These are phyloP conservation scores for Schlechtendalia chinensis DNA, from an alignment of 1,140 invertebrate species.

Conservation along the genomic window DNA sequence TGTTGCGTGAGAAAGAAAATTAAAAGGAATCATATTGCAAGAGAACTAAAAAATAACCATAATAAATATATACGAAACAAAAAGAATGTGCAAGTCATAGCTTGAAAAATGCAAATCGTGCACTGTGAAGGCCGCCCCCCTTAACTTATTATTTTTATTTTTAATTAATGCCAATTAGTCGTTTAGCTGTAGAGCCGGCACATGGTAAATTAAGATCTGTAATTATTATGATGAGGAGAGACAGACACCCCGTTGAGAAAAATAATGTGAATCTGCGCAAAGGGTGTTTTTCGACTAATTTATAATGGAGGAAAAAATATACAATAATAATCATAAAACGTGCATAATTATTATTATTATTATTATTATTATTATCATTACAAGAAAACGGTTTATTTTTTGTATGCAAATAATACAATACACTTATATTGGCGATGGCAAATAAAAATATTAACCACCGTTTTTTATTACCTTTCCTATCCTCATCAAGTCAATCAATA, in stretches of 20 bases:
- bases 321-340: too few species aligned
- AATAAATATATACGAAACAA: slow-evolving; percentile 18
- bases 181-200: slow-evolving; percentile 4
- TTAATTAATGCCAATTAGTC: slow-evolving; percentile 44
- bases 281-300: slow-evolving; percentile 1
- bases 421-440: not conserved
- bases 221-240: slow-evolving; percentile 5
- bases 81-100: not conserved
- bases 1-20: not conserved
- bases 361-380: too few species aligned
- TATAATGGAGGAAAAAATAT: too few species aligned
- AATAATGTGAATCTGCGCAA: not conserved
- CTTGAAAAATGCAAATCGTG: slow-evolving; percentile 32
- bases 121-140: not conserved
- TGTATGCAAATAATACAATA: too few species aligned
- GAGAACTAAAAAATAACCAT: not conserved
- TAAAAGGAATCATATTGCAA: slow-evolving; percentile 7
- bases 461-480: too few species aligned
- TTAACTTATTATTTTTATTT: slow-evolving; percentile 23
- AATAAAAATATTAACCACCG: not conserved
- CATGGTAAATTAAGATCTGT: slow-evolving; percentile 18
- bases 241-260: not conserved
- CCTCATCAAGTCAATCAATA: too few species aligned
- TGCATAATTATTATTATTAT: too few species aligned
- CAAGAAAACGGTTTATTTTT: too few species aligned